Base-by-base conservation (phyloP, 2,113 vertebrate genomes). In the Alexandromys fortis region DNA sequence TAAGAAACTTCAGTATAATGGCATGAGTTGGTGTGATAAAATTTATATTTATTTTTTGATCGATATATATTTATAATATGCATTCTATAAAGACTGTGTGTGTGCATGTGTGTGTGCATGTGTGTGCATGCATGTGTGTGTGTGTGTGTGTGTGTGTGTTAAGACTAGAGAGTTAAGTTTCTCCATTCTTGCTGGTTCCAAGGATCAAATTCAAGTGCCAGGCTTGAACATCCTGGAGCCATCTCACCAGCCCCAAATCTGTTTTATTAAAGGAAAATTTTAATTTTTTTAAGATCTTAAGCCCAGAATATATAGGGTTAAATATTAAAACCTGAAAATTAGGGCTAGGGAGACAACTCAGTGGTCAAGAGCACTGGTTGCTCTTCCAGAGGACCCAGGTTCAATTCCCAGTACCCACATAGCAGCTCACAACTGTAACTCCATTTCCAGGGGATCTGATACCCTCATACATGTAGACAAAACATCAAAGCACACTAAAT, bases 301-400 rank as follows among this genome's bases (percentile, higher is more conserved):
- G 38, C 26, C 26, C 45, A 16, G 70, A 79, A 73, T 42, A 88
- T 75, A 92, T 16, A 91, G 24, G 73, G 58, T 93, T 91, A 93
- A 89, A 58, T 81, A 93, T 76, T 89, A 96, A 77, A 87, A 92
- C 63, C 42, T 75, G 70, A 26, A 58, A 26, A 82, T 38, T 22
- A 14, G 52, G 35, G 5, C 52, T 58, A 21, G 52, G n/a, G 21
- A 14, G 11, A 82, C 26, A 35, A 3, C 8, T 82, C 21, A 58
- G 35, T 22, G 22, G 35, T 16, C 14, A 38, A 61, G 22, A 61
- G 24, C 79, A 38, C 35, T 38, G 52, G 79, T 7, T 61, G 52
- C 35, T 82, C 22, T 82, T 58, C 22, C 52, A 61, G 35, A 82
- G 35, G 79, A 82, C 33, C 21, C 22, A 22, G 35, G 52, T 82